Base-by-base conservation (phyloP, 2,113 vertebrate species). In the Otis tarda region DNA sequence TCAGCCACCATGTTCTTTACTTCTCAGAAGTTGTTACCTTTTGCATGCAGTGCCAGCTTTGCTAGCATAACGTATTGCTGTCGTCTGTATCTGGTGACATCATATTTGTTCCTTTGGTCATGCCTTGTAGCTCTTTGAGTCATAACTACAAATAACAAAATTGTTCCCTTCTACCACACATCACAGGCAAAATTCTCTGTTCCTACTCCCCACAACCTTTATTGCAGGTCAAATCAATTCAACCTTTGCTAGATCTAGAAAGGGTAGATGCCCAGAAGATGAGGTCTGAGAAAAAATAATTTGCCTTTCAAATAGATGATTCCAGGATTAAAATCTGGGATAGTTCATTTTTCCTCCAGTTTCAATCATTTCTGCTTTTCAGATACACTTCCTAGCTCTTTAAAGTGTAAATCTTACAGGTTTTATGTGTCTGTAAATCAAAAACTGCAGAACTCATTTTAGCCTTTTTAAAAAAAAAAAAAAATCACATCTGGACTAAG, bases 391-490 rank as follows among this genome's bases (percentile, higher is more conserved):
- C 35, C 27, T 75, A 81, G 55, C 75, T 93, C 68, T 86, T 88
- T 67, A 88, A 94, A 95, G 37, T 83, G 68, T 83, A 92, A 83
- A 93, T 87, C 67, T 95, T 63, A 52, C 5, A 39, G 68, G 22
- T 86, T 95, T 96, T 95, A 93, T 92, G 68, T 52, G 64, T 89
- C 92, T 95, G 47, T 96, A 96, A 96, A 96, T 96, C 93, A 96
- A 89, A 93, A 93, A 8, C 79, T 75, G 79, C 88, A 81, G 83
- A 92, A 87, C 30, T 78, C 35, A 71, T 87, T 93, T 86, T 92
- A 78, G 64, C 43, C n/a, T 94, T 68, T 83, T 71, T 31, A 18
- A 86, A 93, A 90, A 83, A 74, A 20, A 56, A 64, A 43, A 59
- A 25, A 47, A 1, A 2, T 56, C 50, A 43, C 73, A 92, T 52